A percentile compares a stretch with the other conserved stretches of the same genome.
Conservation (phyloP, 2,797 vertebrate species). For the Falco biarmicus region DNA sequence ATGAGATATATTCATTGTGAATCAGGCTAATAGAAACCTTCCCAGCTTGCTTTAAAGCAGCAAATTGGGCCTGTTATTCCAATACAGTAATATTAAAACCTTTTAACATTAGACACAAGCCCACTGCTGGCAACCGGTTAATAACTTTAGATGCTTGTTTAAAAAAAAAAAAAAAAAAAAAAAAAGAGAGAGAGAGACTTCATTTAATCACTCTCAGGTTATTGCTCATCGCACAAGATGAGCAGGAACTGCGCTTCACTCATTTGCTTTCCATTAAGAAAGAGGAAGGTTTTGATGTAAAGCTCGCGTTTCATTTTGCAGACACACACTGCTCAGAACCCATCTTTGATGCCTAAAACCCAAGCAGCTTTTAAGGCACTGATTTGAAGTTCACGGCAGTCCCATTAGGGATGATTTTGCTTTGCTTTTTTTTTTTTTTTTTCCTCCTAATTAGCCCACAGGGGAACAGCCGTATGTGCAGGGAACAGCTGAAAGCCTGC, state of each 20-base stretch:
- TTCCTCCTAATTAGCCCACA: not conserved
- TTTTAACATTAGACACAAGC: slow-evolving; percentile 18
- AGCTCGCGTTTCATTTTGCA: slow-evolving; percentile 26
- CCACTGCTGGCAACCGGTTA: not conserved
- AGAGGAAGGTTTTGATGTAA: slow-evolving; percentile 29
- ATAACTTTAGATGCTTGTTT: not conserved
- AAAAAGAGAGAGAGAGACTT: not conserved
- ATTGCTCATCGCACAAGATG: not conserved
- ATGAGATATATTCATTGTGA: not conserved
- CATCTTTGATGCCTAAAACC: slow-evolving; percentile 41
- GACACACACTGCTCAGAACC: slow-evolving; percentile 8
- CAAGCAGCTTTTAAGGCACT: slow-evolving; percentile 36
- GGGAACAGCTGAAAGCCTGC: not conserved
- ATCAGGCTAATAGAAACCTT: not conserved
- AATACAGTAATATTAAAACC: not conserved
- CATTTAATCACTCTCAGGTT: slow-evolving; percentile 19
- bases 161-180: not conserved
- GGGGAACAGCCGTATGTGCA: not conserved
- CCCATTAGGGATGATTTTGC: not conserved
- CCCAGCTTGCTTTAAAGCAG: not conserved
- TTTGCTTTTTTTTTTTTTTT: not conserved
- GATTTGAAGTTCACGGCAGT: not conserved
- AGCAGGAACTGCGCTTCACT: not conserved
- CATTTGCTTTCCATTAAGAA: slow-evolving; percentile 47
- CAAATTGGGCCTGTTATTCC: not conserved